Percentiles rank a stretch among this genome's conserved stretches.
Conservation (phyloP, 2,113 vertebrate genomes). For the Mormyrus iriodes region DNA sequence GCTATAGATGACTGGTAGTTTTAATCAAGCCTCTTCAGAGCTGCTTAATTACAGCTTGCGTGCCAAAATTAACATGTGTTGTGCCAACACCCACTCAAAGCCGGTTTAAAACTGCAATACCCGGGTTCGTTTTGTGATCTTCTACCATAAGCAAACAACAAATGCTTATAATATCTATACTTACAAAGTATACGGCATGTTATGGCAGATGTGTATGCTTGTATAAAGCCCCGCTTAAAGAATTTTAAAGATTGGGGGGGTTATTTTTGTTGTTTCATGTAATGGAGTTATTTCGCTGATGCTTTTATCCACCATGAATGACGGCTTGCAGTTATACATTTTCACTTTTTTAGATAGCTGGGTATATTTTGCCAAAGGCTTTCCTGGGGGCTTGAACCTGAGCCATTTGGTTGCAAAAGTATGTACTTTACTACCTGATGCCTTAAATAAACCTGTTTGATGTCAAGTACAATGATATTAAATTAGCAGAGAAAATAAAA, state of each 20-base stretch:
- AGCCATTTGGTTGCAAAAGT: not conserved
- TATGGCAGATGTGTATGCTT: not conserved
- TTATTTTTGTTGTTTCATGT: not conserved
- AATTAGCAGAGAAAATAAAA: not conserved
- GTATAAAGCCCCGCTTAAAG: slow-evolving; percentile 5
- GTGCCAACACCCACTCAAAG: not conserved
- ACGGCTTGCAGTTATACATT: not conserved
- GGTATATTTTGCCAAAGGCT: not conserved
- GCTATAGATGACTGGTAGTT: slow-evolving; percentile 7
- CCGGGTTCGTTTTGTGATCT: not conserved
- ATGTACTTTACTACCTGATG: not conserved
- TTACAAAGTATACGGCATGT: not conserved
- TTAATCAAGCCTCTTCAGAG: slow-evolving; percentile 2
- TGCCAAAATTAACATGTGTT: slow-evolving; percentile 12
- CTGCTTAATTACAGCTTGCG: slow-evolving; percentile 2
- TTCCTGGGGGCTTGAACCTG: not conserved
- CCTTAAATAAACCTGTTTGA: not conserved
- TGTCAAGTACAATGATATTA: not conserved
- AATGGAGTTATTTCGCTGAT: not conserved
- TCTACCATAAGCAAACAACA: not conserved
- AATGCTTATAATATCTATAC: slow-evolving; percentile 10
- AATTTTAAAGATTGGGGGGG: not conserved
- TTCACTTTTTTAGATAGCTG: not conserved
- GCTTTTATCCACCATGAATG: not conserved
- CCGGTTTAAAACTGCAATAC: not conserved